Base-by-base conservation (phyloP, 2,797 vertebrate genomes). In the Hephaestus fuliginosus region DNA sequence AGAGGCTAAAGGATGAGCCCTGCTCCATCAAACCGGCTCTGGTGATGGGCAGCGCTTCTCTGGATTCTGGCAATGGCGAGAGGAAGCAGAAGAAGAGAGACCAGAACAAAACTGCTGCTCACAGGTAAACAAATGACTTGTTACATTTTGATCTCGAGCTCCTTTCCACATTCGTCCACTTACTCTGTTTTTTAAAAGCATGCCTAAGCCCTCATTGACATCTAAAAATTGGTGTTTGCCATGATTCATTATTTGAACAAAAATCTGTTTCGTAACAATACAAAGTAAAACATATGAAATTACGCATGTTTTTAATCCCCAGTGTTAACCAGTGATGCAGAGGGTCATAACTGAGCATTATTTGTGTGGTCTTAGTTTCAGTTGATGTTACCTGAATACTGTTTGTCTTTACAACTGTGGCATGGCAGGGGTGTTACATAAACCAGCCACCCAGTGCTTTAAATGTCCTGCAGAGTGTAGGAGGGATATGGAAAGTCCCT, bases 11-110 rank as follows among this genome's bases (percentile, higher is more conserved):
- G 93, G 95, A 96, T 46, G 95, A 95, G 77, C 88, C 83, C 66
- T 95, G 95, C 86, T 79, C 87, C 7, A 61, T 95, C 36, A 96
- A 96, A 43, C 86, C 93, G 4, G 81, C 95, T 67, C 90, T 95
- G 82, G 88, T 90, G 78, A 94, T 90, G 88, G 91, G 87, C 67
- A 71, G 61, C 44, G 86, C 51, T 43, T 76, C 91, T 22, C 71
- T 92, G 86, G 95, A 95, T 1, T 3, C 62, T 20, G 43, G 55
- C 85, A 91, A 36, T 3, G 97, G 97, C 46, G 97, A 98, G 89
- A 96, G 96, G 78, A 97, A 97, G 89, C 97, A 98, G 89, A 98
- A 98, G 95, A 98, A 98, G 92, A 96, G 97, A 90, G 97, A 98
- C 92, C 97, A 98, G 95, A 98, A 98, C 93, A 98, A 98, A 90